A percentile compares a stretch with the other conserved stretches of the same genome.
phyloP scores from a whole-genome alignment of 1,140 invertebrate genomes.

The Sminthurinus signatus region DNA sequence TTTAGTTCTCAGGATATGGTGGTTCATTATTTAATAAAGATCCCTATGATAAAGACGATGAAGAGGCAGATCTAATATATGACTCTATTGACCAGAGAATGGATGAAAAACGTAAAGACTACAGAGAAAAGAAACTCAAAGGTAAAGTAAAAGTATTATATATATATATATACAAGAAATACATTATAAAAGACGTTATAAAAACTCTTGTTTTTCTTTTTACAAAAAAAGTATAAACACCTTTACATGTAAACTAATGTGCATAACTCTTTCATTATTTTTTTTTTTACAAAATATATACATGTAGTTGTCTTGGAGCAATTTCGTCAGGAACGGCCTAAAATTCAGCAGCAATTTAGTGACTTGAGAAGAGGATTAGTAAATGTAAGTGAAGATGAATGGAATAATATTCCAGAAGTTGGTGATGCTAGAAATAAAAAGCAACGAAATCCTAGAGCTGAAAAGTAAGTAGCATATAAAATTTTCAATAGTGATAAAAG shows the following conservation, averaged over 20 bases:
- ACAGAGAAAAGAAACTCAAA: constrained; percentile 65
- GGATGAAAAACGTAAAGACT: constrained; percentile 98
- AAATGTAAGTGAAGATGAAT: constrained; percentile 83
- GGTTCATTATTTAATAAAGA: constrained; percentile 97
- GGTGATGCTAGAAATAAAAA: constrained; percentile 98
- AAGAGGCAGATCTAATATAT: constrained; percentile 98
- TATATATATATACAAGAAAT: too few relatives aligned
- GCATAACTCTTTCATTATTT: too few relatives aligned
- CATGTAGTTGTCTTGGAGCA: constrained; percentile 84
- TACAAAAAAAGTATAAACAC: too few relatives aligned
- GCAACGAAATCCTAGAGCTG: constrained; percentile 86
- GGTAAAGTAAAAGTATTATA: too few relatives aligned
- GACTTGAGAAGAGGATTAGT: constrained; percentile 91
- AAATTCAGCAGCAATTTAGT: constrained; percentile 99
- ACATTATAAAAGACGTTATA: too few relatives aligned
- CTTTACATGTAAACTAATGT: too few relatives aligned
- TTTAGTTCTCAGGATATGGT: constrained; percentile 91
- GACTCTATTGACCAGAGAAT: constrained; percentile 97
- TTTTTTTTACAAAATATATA: too few relatives aligned
- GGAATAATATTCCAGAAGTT: constrained; percentile 95
- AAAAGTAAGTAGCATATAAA: constrained; percentile 67
- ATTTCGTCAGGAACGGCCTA: constrained; percentile 96
- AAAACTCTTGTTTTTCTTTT: too few relatives aligned
- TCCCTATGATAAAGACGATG: constrained; percentile 99
- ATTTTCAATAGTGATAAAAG: too few relatives aligned